phyloP scores from a whole-genome alignment of 1,140 invertebrate species.

The Drosophila lini region DNA sequence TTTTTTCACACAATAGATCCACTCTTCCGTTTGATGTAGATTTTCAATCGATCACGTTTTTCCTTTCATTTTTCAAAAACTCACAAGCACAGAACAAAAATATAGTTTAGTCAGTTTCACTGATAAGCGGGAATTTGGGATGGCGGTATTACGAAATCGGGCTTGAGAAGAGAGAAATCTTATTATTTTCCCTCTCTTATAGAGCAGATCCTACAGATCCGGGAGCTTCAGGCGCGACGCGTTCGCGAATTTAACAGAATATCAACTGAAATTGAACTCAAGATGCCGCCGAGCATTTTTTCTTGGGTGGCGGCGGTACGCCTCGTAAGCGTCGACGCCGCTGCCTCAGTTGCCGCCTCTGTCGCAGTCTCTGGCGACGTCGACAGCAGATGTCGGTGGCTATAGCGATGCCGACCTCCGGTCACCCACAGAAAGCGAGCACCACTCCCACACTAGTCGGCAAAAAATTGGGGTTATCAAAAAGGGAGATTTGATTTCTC shows the following conservation, averaged over 20 bases:
- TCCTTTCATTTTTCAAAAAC: neutral
- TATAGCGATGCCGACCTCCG: slow-evolving; percentile 49
- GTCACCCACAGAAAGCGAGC: slow-evolving; percentile 42
- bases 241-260: slow-evolving; percentile 82
- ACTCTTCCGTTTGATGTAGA: neutral
- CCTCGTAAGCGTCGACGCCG: slow-evolving; percentile 34
- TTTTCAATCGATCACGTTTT: slow-evolving; percentile 4
- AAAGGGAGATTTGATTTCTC: no score
- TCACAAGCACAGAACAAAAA: slow-evolving; percentile 24
- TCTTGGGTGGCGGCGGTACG: slow-evolving; percentile 68
- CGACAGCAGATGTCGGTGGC: slow-evolving; percentile 24
- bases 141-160: slow-evolving; percentile 21
- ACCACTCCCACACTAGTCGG: slow-evolving; percentile 40
- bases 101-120: neutral
- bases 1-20: slow-evolving; percentile 16
- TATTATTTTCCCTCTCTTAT: slow-evolving; percentile 1
- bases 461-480: slow-evolving; percentile 4
- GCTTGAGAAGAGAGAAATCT: neutral
- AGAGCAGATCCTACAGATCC: slow-evolving; percentile 17
- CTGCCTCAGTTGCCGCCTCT: slow-evolving; percentile 26
- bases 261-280: slow-evolving; percentile 81
- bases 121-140: slow-evolving; percentile 22
- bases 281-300: slow-evolving; percentile 75
- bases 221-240: slow-evolving; percentile 70
- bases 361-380: slow-evolving; percentile 41